A percentile compares a stretch with the other conserved stretches of the same genome.
Evolutionary conservation across 2,113 vertebrate species (phyloP).

Genomic region (Zosterops lateralis): DNA sequence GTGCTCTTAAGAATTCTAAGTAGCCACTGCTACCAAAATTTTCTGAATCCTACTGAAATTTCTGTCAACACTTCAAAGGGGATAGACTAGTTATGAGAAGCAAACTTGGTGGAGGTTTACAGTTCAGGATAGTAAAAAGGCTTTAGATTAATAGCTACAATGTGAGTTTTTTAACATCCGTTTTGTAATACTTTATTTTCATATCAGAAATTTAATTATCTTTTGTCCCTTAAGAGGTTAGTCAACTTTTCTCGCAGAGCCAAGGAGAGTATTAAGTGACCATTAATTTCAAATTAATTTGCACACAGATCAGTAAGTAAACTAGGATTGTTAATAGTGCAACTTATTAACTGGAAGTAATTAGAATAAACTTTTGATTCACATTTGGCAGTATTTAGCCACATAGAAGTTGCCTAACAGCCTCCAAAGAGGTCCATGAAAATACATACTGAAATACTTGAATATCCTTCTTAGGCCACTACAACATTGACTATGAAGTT

Average conservation of each 20-base stretch:
- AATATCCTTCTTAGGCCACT: not conserved
- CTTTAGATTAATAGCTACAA: not conserved
- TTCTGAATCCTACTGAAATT: not conserved
- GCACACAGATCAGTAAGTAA: not conserved
- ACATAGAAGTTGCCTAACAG: not conserved
- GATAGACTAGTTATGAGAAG: not conserved
- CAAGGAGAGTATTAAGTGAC: not conserved
- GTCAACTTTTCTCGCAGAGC: not conserved
- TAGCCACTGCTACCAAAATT: not conserved
- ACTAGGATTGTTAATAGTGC: not conserved
- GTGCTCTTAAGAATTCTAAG: not conserved
- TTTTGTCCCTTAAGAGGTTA: not conserved
- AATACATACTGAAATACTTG: not conserved
- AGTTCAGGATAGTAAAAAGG: not conserved
- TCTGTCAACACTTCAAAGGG: not conserved
- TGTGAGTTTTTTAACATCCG: not conserved
- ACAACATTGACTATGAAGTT: not conserved
- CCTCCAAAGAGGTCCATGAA: not conserved
- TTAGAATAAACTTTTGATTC: not conserved
- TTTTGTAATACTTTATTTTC: not conserved
- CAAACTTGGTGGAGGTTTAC: not conserved
- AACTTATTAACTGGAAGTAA: not conserved
- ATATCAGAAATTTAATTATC: not conserved
- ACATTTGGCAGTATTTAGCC: not conserved
- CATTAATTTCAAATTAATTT: not conserved